A percentile compares a stretch with the other conserved stretches of the same genome.
Conservation (phyloP, 2,888 invertebrate species). For the Dryobota labecula region DNA sequence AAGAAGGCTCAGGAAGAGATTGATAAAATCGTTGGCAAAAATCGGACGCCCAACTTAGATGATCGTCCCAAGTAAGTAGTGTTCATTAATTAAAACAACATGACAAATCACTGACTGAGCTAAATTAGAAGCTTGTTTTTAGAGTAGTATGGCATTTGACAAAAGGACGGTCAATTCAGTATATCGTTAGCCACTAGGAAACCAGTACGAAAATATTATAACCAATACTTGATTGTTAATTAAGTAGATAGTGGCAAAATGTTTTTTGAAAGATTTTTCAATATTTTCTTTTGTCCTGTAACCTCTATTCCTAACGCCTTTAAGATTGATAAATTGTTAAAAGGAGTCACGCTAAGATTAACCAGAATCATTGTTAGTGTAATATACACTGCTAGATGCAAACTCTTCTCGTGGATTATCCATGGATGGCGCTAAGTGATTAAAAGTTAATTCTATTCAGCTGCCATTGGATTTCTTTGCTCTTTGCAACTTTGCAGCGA, state of each 20-base stretch:
- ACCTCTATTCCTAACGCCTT: too few species aligned
- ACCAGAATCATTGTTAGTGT: too few species aligned
- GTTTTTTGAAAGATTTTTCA: not conserved
- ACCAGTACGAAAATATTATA: not conserved
- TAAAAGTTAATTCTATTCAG: not conserved
- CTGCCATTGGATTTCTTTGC: not conserved
- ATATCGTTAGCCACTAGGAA: not conserved
- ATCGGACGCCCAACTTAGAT: slow-evolving; percentile 92
- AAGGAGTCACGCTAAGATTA: not conserved
- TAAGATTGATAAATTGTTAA: too few species aligned
- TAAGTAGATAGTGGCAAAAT: not conserved
- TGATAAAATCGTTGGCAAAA: slow-evolving; percentile 93
- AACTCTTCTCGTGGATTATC: not conserved
- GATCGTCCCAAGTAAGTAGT: slow-evolving; percentile 93
- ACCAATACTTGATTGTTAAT: not conserved
- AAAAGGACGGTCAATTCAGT: not conserved
- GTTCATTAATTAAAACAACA: not conserved
- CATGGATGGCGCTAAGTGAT: not conserved
- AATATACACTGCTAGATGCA: not conserved
- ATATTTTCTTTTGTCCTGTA: not conserved
- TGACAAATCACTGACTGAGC: not conserved
- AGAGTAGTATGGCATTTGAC: not conserved
- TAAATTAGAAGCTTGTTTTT: not conserved
- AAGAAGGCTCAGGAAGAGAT: slow-evolving; percentile 94
- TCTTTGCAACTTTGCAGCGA: too few species aligned